phyloP scores from a whole-genome alignment of 2,888 invertebrate genomes.

The Sinodicranocentrus sp. region DNA sequence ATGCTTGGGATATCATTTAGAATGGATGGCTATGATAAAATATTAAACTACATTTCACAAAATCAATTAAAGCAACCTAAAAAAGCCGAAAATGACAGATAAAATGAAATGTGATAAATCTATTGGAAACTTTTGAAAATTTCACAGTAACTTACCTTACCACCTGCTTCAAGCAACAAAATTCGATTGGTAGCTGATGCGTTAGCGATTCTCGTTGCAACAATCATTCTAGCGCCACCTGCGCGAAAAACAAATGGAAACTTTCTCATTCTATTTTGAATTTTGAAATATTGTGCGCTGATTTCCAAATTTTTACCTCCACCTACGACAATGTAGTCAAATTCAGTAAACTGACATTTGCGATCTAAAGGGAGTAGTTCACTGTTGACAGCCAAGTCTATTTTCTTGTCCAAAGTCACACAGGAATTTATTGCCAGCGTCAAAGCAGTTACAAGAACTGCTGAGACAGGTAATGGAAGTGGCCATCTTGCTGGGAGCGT shows the following conservation, averaged over 20 bases:
- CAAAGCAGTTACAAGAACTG: background rate
- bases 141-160: slow-evolving; percentile 22
- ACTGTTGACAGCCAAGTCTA: background rate
- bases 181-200: slow-evolving; percentile 15
- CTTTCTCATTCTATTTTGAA: no score
- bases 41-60: no score
- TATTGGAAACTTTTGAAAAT: no score
- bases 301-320: slow-evolving; percentile 1
- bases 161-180: slow-evolving; percentile 45
- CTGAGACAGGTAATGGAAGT: slow-evolving; percentile 16
- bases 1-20: slow-evolving; percentile 30
- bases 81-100: no score
- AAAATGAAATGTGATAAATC: no score
- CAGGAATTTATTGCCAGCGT: slow-evolving; percentile 3
- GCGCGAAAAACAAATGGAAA: background rate
- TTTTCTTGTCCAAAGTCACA: slow-evolving; percentile 18
- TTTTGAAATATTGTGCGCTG: no score
- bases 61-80: no score
- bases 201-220: slow-evolving; percentile 47
- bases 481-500: slow-evolving; percentile 25
- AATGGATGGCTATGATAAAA: slow-evolving; percentile 28
- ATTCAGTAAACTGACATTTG: slow-evolving; percentile 4
- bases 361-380: slow-evolving; percentile 2
- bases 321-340: slow-evolving; percentile 50
- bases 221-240: slow-evolving; percentile 48